These are phyloP conservation scores for Benthosema pterotum DNA, from an alignment of 2,797 vertebrate genomes.

Conservation along the genomic window DNA sequence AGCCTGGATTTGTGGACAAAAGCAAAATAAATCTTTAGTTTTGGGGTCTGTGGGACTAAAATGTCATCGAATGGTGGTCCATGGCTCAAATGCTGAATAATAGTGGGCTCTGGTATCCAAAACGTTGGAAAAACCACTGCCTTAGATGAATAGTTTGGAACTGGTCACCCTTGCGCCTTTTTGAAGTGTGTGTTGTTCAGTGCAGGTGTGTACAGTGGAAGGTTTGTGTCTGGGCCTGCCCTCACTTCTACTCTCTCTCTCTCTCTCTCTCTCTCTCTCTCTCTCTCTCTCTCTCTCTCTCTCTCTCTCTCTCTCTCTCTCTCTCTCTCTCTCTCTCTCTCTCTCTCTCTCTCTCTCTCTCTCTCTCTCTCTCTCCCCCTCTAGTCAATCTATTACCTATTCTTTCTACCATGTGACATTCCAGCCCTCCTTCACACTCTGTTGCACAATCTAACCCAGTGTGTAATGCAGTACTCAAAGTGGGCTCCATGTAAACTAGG, in stretches of 20 bases:
- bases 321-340: neutral
- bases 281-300: neutral
- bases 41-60: too few relatives aligned
- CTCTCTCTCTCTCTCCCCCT: too few relatives aligned
- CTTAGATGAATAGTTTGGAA: too few relatives aligned
- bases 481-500: neutral
- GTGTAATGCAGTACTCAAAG: too few relatives aligned
- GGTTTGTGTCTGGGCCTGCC: slow-evolving; percentile 52
- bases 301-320: neutral
- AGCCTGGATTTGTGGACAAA: too few relatives aligned
- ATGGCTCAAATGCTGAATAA: too few relatives aligned
- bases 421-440: slow-evolving; percentile 25
- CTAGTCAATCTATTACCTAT: slow-evolving; percentile 1
- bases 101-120: too few relatives aligned
- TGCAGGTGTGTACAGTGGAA: slow-evolving; percentile 33
- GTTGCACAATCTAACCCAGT: slow-evolving; percentile 12
- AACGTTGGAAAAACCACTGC: too few relatives aligned
- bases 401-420: slow-evolving; percentile 1
- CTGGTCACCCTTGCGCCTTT: too few relatives aligned
- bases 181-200: neutral
- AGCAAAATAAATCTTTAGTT: too few relatives aligned
- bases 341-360: neutral
- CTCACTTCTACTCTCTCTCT: neutral
- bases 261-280: neutral
- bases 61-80: too few relatives aligned